Base-by-base conservation (phyloP, 2,888 invertebrate genomes). In the Eupsilia transversa region DNA sequence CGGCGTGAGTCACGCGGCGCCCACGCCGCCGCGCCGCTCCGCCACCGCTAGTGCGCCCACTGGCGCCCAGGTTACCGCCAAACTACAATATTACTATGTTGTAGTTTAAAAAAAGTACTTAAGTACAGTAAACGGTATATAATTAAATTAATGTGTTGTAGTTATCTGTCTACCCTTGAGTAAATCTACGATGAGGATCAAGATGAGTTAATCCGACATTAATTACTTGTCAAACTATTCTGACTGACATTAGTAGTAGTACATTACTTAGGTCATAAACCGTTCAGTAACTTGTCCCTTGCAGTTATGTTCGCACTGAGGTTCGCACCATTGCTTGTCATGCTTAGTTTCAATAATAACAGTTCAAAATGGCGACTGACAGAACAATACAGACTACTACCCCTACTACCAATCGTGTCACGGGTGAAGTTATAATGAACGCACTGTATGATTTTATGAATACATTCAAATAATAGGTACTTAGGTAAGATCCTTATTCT, bases 1-100 rank as follows among this genome's bases (percentile, higher is more conserved):
- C 96, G 94, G 94, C 93, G 94, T 96, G 96, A 96, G 92, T 96
- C 96, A 96, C 93, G 93, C 92, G 93, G 95, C 94, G 94, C 95
- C 90, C 86, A 87, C 86, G 86, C 84, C 87, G 85, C 87, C 87
- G 86, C 84, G 76, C 76, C 88, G 76, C 82, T 69, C 81, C 80
- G 84, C 89, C 86, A 87, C 77, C 77, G 76, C 74, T 77, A 80
- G 79, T 80, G 87, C 88, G 84, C 89, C 89, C 88, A 89, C 85
- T 84, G 87, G 82, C 84, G 87, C 87, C 86, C 77, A 81, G 71
- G 66, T 78, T 86, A 82, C 71, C 70, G 74, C 75, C 43, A 78
- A 81, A 78, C 83, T 73, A 72, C 70, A 74, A 78, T 60, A 75
- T 69, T 67, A 69, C 59, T 59, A 65, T 70, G 73, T 69, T 70